A percentile compares a stretch with the other conserved stretches of the same genome.
Conservation (phyloP, 2,888 invertebrate species). For the Dryococelus australis region DNA sequence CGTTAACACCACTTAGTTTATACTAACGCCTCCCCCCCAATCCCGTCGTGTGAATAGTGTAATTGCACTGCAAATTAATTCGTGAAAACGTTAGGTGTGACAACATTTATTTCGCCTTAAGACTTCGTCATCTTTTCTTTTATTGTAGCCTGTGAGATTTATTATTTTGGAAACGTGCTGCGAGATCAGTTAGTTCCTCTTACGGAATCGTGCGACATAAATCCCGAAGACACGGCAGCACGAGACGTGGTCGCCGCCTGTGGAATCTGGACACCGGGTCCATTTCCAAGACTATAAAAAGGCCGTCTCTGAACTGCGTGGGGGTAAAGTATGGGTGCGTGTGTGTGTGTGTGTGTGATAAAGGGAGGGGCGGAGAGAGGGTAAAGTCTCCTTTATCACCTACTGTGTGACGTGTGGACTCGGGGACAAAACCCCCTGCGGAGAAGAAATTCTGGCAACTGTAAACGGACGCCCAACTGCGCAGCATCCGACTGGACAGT, state of each 20-base stretch:
- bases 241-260: background rate
- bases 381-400: background rate
- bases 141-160: too few species aligned
- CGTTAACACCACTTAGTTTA: too few species aligned
- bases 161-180: too few species aligned
- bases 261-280: background rate
- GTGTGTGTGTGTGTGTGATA: background rate
- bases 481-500: background rate
- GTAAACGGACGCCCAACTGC: background rate
- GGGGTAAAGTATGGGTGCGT: background rate
- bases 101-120: too few species aligned
- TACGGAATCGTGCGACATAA: background rate
- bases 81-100: too few species aligned
- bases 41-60: too few species aligned
- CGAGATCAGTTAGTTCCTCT: background rate
- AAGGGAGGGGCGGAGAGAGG: background rate
- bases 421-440: background rate
- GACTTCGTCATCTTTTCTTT: too few species aligned
- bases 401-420: slow-evolving; percentile 1
- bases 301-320: background rate
- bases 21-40: too few species aligned
- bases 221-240: background rate
- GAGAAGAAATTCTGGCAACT: background rate
- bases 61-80: too few species aligned
- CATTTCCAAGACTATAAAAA: background rate